These are phyloP conservation scores for Paragorgia papillata DNA, from an alignment of 92 coral and sea anemone species.

Conservation along the genomic window DNA sequence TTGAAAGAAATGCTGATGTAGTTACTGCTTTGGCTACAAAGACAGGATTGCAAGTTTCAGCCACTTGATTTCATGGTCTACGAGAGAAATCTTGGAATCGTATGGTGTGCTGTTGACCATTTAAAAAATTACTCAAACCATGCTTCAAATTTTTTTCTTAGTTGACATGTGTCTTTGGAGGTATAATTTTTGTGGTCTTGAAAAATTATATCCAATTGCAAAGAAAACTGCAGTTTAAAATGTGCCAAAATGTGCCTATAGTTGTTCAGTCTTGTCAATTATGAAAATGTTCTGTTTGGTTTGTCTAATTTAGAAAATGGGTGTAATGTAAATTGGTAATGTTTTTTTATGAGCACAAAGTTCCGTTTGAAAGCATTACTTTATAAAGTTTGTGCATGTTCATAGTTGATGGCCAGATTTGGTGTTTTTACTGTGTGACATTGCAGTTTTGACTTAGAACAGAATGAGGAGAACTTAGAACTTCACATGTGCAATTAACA, in stretches of 20 bases:
- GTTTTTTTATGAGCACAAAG: neutral
- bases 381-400: no score
- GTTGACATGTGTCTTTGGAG: neutral
- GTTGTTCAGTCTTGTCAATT: no score
- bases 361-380: neutral
- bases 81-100: slow-evolving; percentile 21
- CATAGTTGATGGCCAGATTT: no score
- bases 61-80: slow-evolving; percentile 14
- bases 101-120: slow-evolving; percentile 21
- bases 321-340: slow-evolving; percentile 1
- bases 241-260: no score
- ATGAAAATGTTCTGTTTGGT: neutral
- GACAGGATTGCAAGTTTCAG: slow-evolving; percentile 7
- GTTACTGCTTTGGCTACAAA: neutral
- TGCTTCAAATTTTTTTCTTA: neutral
- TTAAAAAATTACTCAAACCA: slow-evolving; percentile 21
- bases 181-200: neutral
- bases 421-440: no score
- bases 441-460: no score
- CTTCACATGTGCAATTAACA: no score
- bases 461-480: no score
- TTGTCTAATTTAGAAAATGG: neutral
- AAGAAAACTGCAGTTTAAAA: no score
- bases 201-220: neutral
- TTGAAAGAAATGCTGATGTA: slow-evolving; percentile 4